Conservation (phyloP, 2,888 invertebrate species). For the Hanleya hanleyi region DNA sequence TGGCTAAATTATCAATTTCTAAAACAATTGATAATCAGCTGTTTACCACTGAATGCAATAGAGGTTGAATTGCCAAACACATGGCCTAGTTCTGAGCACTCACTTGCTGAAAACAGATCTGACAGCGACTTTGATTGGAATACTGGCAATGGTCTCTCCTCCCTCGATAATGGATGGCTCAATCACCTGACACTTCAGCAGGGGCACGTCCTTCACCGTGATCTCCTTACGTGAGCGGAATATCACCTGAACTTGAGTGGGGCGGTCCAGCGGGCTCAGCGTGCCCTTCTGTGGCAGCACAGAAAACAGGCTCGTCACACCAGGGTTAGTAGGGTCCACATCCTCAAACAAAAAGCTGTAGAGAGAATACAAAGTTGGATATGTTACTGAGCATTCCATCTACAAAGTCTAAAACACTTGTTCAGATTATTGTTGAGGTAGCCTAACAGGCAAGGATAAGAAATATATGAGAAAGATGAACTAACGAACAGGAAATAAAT, state of each 20-base stretch:
- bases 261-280: conserved; percentile 67
- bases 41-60: no score
- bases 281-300: conserved; percentile 66
- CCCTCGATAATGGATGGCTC: conserved; percentile 69
- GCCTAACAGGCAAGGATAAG: no score
- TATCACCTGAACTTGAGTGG: conserved; percentile 66
- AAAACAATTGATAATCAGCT: no score
- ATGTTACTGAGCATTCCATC: no score
- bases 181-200: conserved; percentile 72
- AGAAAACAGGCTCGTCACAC: conserved; percentile 66
- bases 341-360: conserved; percentile 69
- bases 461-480: no score
- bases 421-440: no score
- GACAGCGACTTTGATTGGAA: conserved; percentile 73
- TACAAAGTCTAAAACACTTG: no score
- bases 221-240: conserved; percentile 70
- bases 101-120: conserved; percentile 73
- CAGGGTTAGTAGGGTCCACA: conserved; percentile 56
- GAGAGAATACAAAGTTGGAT: conserved; percentile 14
- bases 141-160: conserved; percentile 72
- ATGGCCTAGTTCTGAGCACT: no score
- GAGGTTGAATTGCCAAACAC: no score
- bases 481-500: not conserved
- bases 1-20: no score
- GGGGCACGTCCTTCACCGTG: conserved; percentile 67